Conservation (phyloP, 1,140 invertebrate species). For the Achatina immaculata region DNA sequence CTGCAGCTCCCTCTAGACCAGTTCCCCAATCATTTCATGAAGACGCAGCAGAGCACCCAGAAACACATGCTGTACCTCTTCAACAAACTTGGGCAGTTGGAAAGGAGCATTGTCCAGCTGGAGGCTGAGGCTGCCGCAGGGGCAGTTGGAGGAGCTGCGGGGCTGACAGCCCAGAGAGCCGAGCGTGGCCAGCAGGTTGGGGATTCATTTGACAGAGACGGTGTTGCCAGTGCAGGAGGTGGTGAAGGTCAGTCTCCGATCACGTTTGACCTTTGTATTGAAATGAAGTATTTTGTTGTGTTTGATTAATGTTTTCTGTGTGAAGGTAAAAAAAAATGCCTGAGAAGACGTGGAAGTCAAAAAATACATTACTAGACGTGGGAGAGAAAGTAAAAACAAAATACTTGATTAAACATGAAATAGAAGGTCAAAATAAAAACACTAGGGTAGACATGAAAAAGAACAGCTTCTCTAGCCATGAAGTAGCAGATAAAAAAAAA, state of each 20-base stretch:
- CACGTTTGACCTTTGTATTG: not conserved
- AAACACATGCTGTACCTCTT: slow-evolving; percentile 20
- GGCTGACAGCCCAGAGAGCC: not conserved
- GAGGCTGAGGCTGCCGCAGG: not conserved
- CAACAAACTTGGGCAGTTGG: not conserved
- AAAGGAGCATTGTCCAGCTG: not conserved
- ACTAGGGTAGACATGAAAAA: too few species aligned
- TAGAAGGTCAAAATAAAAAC: too few species aligned
- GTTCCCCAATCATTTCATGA: slow-evolving; percentile 16
- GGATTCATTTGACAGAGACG: not conserved
- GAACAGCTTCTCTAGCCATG: too few species aligned
- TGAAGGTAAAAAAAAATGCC: too few species aligned
- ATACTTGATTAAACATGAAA: too few species aligned
- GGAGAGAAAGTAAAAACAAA: too few species aligned
- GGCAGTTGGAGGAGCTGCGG: not conserved
- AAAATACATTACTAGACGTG: too few species aligned
- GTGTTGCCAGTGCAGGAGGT: not conserved
- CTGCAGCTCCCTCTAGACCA: slow-evolving; percentile 17
- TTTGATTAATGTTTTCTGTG: too few species aligned
- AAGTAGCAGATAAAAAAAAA: too few species aligned
- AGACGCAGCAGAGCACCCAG: slow-evolving; percentile 3
- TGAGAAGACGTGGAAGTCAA: too few species aligned
- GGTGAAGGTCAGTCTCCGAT: slow-evolving; percentile 7
- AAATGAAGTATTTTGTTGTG: too few species aligned
- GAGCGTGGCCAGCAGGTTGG: not conserved